Evolutionary conservation across 1,140 invertebrate genomes (phyloP).

Genomic region (Antheraea mylitta): DNA sequence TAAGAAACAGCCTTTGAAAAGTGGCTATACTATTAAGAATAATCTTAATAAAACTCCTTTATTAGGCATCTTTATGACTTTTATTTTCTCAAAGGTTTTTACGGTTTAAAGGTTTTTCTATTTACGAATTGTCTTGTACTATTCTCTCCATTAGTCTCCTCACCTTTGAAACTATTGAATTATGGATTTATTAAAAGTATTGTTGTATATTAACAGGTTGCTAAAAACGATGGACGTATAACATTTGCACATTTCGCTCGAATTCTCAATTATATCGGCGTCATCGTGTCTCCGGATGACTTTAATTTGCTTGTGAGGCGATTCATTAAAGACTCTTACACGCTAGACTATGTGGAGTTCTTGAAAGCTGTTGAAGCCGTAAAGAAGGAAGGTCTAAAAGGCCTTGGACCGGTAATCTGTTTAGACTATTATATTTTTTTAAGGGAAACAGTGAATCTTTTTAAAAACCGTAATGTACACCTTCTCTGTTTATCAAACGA

Average conservation of each 20-base stretch:
- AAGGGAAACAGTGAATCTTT: no score
- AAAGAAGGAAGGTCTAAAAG: slow-evolving; percentile 79
- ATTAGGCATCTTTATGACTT: no score
- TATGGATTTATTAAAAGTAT: not conserved
- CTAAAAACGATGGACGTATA: slow-evolving; percentile 84
- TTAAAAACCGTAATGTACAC: no score
- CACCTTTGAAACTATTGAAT: no score
- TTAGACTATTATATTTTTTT: not conserved
- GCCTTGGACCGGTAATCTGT: slow-evolving; percentile 75
- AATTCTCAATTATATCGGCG: slow-evolving; percentile 83
- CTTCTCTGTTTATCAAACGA: no score
- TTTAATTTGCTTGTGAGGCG: slow-evolving; percentile 84
- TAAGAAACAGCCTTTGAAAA: no score
- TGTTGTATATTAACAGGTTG: slow-evolving; percentile 74
- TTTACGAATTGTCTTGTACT: no score
- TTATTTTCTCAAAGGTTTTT: no score
- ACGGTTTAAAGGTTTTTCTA: no score
- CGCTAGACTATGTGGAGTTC: slow-evolving; percentile 86
- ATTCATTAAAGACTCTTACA: slow-evolving; percentile 85
- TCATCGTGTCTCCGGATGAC: slow-evolving; percentile 82
- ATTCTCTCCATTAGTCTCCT: no score
- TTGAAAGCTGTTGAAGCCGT: slow-evolving; percentile 78
- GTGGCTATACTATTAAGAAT: no score
- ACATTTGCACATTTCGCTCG: slow-evolving; percentile 85
- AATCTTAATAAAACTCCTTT: no score